These are phyloP conservation scores for Arctia plantaginis DNA, from an alignment of 2,888 invertebrate species.

Conservation along the genomic window DNA sequence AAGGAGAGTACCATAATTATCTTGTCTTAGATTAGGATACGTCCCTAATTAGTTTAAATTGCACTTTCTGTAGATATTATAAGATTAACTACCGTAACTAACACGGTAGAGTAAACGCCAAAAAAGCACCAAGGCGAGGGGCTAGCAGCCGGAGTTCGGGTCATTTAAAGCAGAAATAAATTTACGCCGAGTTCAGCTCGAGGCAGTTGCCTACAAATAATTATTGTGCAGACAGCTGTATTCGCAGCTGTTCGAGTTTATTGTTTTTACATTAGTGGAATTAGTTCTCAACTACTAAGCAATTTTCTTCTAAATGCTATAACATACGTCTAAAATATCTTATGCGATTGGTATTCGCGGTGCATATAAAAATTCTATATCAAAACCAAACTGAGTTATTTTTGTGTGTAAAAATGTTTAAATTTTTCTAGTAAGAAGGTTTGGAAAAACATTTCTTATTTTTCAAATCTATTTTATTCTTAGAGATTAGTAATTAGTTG, in stretches of 20 bases:
- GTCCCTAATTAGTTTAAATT: conserved; percentile 12
- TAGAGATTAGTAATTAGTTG: no score
- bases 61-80: conserved; percentile 28
- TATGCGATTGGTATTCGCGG: neutral
- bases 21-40: conserved; percentile 2
- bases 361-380: neutral
- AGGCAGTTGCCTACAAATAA: conserved; percentile 42
- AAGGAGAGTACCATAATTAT: neutral
- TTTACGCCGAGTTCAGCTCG: conserved; percentile 42
- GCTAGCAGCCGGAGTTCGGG: conserved; percentile 44
- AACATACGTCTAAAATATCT: neutral
- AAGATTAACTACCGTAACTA: conserved; percentile 34
- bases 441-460: neutral
- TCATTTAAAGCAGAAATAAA: conserved; percentile 54
- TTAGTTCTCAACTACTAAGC: conserved; percentile 5
- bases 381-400: neutral
- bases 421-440: neutral
- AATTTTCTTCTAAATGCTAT: neutral
- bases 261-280: conserved; percentile 18
- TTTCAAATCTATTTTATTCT: neutral
- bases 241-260: conserved; percentile 15
- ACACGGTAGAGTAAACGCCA: conserved; percentile 38
- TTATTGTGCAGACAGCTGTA: conserved; percentile 41
- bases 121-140: conserved; percentile 40
- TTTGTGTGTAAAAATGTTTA: neutral